Evolutionary conservation across 2,113 vertebrate species (phyloP), one percentile per base, ranked within the genome.

Genomic region (Carassius auratus): DNA sequence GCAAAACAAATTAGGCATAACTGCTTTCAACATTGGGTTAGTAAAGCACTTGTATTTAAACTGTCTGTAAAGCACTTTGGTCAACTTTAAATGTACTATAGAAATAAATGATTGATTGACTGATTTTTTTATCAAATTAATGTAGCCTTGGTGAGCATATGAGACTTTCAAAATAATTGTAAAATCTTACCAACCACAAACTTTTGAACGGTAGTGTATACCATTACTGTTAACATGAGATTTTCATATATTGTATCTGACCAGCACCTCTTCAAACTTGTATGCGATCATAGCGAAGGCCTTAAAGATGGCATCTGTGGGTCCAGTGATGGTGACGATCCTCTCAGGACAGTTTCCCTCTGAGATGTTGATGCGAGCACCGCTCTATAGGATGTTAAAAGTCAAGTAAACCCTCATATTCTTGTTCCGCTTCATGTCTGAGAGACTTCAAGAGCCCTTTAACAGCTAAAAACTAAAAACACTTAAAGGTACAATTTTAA

Each of bases 201-300:
- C 42, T 9, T 45, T 42, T 42, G 38, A 42, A 42, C 7, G 8
- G 42, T 9, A 45, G 8, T 45, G 38, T 42, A 42, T 42, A 45
- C 42, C 42, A 9, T 45, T 45, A 45, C 42, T 9, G 2, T 45
- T 45, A 9, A 45, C 42, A 45, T 23, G 61, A 80, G 73, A 61
- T 15, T 7, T 12, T 26, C 10, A 62, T 50, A 48, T 42, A 78
- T 1, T 30, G 1, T 87, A 99, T 48, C 23, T 5, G 4, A 17
- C 15, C 23, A 50, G n/a, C 38, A 82, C 98, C 97, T 99, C 98
- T 89, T 99, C 98, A 86, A 99, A 99, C 92, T 99, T 99, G 93
- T 99, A 99, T 66, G 98, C 98, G 0, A 99, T 99, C 98, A 99
- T 99, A 69, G 98, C 98, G 0, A 99, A 99, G 89, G 98, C 98